Evolutionary conservation across 2,113 vertebrate species (phyloP).

Genomic region (Emberiza fucata): DNA sequence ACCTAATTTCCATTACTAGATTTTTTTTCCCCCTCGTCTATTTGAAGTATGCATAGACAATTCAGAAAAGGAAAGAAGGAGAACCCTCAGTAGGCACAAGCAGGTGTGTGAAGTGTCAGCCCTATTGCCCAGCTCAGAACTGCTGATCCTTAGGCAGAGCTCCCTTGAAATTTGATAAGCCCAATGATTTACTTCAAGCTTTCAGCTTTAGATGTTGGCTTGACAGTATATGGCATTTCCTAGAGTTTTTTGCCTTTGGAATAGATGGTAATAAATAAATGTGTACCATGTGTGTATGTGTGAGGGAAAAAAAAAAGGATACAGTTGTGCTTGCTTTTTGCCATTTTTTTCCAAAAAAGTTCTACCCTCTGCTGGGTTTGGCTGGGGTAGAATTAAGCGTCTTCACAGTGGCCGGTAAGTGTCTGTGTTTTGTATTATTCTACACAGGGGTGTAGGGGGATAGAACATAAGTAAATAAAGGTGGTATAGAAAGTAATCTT

Average conservation of each 20-base stretch:
- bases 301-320: neutral
- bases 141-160: neutral
- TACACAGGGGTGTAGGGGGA: neutral
- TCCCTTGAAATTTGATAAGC: neutral
- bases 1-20: neutral
- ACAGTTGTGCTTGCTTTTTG: neutral
- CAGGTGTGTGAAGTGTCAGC: neutral
- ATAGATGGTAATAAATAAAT: neutral
- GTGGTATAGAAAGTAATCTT: too few relatives aligned
- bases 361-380: neutral
- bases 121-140: neutral
- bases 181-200: neutral
- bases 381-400: neutral
- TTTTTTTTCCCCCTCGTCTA: neutral
- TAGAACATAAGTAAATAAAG: too few relatives aligned
- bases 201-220: neutral
- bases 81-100: neutral
- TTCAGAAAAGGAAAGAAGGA: neutral
- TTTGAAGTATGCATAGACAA: neutral
- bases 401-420: neutral
- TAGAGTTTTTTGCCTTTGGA: neutral
- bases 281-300: neutral
- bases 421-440: neutral
- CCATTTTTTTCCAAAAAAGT: neutral
- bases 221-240: neutral